Percentiles rank a stretch among this genome's conserved stretches.
Evolutionary conservation across 2,113 vertebrate genomes (phyloP).

Genomic region (Eulemur rufifrons): DNA sequence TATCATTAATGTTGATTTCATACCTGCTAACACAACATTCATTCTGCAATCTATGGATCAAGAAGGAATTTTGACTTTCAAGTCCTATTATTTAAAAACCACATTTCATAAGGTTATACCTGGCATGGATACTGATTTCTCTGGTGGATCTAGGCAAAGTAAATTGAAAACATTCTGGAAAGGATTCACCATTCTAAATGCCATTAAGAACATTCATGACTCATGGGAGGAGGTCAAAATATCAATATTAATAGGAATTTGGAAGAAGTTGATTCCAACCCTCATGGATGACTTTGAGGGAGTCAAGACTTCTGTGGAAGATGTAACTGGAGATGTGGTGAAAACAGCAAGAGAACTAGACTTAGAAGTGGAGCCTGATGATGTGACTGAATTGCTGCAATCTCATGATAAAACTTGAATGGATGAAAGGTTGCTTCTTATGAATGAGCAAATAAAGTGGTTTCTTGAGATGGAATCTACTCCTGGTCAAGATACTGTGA

Average conservation of each 20-base stretch:
- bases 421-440: not conserved
- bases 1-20: not conserved
- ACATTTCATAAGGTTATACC: not conserved
- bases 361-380: not conserved
- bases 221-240: not conserved
- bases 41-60: not conserved
- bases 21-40: not conserved
- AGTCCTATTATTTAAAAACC: not conserved
- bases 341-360: not conserved
- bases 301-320: not conserved
- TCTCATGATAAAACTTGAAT: not conserved
- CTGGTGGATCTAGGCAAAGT: not conserved
- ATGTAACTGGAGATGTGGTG: not conserved
- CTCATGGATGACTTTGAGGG: not conserved
- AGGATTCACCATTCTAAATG: not conserved
- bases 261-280: not conserved
- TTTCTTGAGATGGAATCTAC: not conserved
- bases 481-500: not conserved
- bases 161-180: not conserved
- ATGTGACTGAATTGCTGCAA: not conserved
- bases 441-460: not conserved
- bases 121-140: not conserved
- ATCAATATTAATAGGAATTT: not conserved
- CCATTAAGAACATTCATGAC: no score
- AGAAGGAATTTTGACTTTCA: not conserved